A percentile compares a stretch with the other conserved stretches of the same genome.
phyloP scores from a whole-genome alignment of 2,888 invertebrate genomes.

The Protophormia terraenovae region DNA sequence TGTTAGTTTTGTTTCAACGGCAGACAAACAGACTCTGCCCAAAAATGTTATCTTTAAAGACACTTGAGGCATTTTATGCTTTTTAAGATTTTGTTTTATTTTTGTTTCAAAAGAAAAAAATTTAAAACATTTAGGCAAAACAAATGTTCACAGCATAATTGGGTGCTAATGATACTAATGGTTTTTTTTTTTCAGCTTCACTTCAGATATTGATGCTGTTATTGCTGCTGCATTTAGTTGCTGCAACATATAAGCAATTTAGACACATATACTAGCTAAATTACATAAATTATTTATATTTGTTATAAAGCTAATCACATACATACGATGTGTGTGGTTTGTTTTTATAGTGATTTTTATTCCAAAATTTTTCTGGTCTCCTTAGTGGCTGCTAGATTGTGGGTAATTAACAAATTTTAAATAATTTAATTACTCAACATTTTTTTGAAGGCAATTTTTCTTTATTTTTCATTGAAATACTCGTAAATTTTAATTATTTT shows the following conservation, averaged over 20 bases:
- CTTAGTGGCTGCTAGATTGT: slow-evolving; percentile 49
- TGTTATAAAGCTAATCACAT: slow-evolving; percentile 37
- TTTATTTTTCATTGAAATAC: neutral
- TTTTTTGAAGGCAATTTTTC: neutral
- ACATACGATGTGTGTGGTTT: slow-evolving; percentile 60
- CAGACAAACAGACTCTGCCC: slow-evolving; percentile 64
- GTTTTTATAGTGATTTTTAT: neutral
- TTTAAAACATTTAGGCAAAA: slow-evolving; percentile 21
- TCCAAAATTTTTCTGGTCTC: slow-evolving; percentile 26
- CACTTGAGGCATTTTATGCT: slow-evolving; percentile 58
- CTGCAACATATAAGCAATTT: slow-evolving; percentile 5
- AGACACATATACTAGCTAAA: slow-evolving; percentile 32
- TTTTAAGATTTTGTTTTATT: slow-evolving; percentile 46
- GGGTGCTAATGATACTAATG: slow-evolving; percentile 79
- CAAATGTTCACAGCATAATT: slow-evolving; percentile 76
- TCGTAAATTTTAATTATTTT: neutral
- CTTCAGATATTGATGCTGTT: slow-evolving; percentile 14
- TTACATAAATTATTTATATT: slow-evolving; percentile 59
- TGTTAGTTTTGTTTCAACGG: slow-evolving; percentile 64
- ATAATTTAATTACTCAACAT: neutral
- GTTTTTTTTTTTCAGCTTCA: slow-evolving; percentile 52
- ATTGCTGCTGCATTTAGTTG: neutral
- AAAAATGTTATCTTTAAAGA: slow-evolving; percentile 8
- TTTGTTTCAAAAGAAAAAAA: slow-evolving; percentile 31
- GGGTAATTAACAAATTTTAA: slow-evolving; percentile 1